phyloP scores from a whole-genome alignment of 53 echinoderm and acorn worm genomes.

The Antedon mediterranea region DNA sequence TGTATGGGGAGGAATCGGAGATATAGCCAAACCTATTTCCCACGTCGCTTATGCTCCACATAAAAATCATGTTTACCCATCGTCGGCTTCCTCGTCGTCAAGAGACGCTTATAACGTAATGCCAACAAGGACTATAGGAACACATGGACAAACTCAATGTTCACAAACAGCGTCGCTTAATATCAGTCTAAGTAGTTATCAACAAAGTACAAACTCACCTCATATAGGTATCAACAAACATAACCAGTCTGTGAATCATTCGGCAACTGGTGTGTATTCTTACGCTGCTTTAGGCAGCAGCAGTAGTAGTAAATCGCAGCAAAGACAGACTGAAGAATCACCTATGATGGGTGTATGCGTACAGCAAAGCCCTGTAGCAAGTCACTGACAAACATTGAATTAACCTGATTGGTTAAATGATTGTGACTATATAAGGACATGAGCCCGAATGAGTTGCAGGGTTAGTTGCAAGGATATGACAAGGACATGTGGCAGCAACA shows the following conservation, averaged over 20 bases:
- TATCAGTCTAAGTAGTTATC: neutral
- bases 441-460: neutral
- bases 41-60: neutral
- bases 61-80: neutral
- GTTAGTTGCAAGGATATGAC: neutral
- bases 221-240: neutral
- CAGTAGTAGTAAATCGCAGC: neutral
- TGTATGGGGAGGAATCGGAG: neutral
- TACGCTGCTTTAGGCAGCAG: neutral
- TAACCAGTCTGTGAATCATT: neutral
- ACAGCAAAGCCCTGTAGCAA: slow-evolving; percentile 92
- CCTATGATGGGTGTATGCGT: slow-evolving; percentile 98
- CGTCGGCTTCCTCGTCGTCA: neutral
- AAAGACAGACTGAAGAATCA: slow-evolving; percentile 67
- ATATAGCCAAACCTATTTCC: neutral
- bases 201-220: neutral
- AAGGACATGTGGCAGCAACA: neutral
- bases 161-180: neutral
- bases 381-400: slow-evolving; percentile 52
- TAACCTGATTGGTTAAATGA: neutral
- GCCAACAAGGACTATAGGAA: neutral
- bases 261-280: neutral
- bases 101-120: neutral
- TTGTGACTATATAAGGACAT: neutral
- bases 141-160: neutral